Base-by-base conservation (phyloP, 2,888 invertebrate species). In the Ophion slaviceki region DNA sequence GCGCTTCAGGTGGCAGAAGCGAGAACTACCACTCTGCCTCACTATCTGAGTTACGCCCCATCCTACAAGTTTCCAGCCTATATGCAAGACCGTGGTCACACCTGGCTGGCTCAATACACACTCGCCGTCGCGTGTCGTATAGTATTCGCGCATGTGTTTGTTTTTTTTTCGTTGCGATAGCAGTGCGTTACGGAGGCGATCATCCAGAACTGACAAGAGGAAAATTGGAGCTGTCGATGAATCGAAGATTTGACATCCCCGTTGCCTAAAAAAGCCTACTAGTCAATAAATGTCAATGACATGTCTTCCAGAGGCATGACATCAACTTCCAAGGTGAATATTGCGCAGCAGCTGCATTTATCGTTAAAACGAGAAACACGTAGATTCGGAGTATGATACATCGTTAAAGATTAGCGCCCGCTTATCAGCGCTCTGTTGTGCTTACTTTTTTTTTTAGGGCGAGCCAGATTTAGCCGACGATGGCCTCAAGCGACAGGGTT, bases 401-500 rank as follows among this genome's bases (percentile, higher is more conserved):
- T 17, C 64, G 61, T 57, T 40, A 66, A 53, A 53, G n/a, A 47
- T 14, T 71, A n/a, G 14, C 20, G 5, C 6, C 17, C n/a, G 14
- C 62, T 74, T 24, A 64, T 75, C 66, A 28, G 62, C 17, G 47
- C 24, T 53, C 14, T 53, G 17, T 61, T 61, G 24, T 61, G 10
- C 11, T n/a, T 74, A 10, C 32, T 72, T 36, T 66, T 20, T 75
- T 72, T 67, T 75, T 62, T 59, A 93, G 93, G 88, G 82, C 59
- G 92, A 93, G 82, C 88, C 84, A 61, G 92, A 92, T 57, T 59
- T 53, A 82, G 88, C 90, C 62, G 92, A 93, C 72, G 92, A 93
- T 64, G 93, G 94, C 88, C 94, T 95, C 85, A 94, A 93, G 86
- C 93, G 95, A 87, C 95, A 95, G 90, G 95, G 95, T 64, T 96